Evolutionary conservation across 2,888 invertebrate species (phyloP).

Genomic region (Hydrotaea cyrtoneurina): DNA sequence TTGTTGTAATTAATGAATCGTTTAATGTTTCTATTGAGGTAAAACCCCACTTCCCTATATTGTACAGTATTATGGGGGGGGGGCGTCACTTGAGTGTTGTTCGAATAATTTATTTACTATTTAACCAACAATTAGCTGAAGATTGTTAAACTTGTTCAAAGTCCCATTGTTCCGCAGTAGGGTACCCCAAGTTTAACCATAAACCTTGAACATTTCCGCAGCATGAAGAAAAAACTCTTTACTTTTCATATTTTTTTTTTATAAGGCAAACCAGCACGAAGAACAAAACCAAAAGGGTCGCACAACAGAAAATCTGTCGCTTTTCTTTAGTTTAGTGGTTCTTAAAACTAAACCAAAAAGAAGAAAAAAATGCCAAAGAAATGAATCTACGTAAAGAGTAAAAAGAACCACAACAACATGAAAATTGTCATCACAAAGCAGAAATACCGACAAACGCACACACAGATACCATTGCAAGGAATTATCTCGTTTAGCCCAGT

Average conservation of each 20-base stretch:
- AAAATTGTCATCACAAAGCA: neutral
- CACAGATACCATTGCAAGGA: neutral
- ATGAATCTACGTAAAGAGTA: neutral
- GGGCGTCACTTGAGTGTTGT: too few species aligned
- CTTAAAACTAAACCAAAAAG: neutral
- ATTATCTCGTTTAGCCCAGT: neutral
- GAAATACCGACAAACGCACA: neutral
- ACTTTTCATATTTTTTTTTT: conserved; percentile 40
- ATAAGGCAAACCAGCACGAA: neutral
- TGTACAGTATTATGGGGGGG: too few species aligned
- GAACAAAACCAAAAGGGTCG: neutral
- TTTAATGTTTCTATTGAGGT: too few species aligned
- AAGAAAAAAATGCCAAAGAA: too few species aligned
- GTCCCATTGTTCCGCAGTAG: neutral
- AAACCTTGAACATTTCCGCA: neutral
- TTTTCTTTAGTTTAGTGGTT: conserved; percentile 59
- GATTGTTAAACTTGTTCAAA: too few species aligned
- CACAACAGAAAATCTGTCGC: conserved; percentile 55
- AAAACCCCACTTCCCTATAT: too few species aligned
- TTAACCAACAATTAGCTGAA: too few species aligned
- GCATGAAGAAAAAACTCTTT: too few species aligned
- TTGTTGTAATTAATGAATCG: too few species aligned
- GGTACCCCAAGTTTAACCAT: neutral
- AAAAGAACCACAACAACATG: neutral
- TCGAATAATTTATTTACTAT: too few species aligned